These are phyloP conservation scores for Alsophila aescularia DNA, from an alignment of 2,888 invertebrate genomes.

Conservation along the genomic window DNA sequence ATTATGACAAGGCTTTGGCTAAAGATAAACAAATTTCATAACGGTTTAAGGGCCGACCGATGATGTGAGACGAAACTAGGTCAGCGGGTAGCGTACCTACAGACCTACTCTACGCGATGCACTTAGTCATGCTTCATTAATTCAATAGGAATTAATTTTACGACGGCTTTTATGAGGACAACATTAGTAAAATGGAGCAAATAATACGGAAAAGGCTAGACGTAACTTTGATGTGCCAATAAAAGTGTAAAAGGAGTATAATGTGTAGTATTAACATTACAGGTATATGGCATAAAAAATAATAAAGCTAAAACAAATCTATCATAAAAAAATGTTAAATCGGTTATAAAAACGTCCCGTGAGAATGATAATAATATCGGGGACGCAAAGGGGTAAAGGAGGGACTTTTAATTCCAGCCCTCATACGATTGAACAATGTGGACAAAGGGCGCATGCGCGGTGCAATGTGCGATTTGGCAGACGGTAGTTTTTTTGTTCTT, in stretches of 20 bases:
- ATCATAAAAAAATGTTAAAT: slow-evolving; percentile 15
- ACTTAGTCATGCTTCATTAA: slow-evolving; percentile 20
- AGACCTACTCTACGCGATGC: neutral
- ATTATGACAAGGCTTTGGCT: slow-evolving; percentile 22
- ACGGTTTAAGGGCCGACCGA: slow-evolving; percentile 35
- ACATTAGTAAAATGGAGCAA: slow-evolving; percentile 4
- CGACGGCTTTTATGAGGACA: slow-evolving; percentile 6
- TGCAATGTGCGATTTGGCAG: slow-evolving; percentile 57
- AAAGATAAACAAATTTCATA: slow-evolving; percentile 20
- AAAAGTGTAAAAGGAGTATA: neutral
- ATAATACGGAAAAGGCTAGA: slow-evolving; percentile 1
- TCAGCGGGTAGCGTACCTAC: slow-evolving; percentile 8
- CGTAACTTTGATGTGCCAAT: slow-evolving; percentile 2
- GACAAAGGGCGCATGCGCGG: slow-evolving; percentile 62
- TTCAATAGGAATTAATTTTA: slow-evolving; percentile 13
- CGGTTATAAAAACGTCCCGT: slow-evolving; percentile 42
- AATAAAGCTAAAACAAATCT: slow-evolving; percentile 5
- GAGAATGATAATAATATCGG: slow-evolving; percentile 56
- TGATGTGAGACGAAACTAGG: slow-evolving; percentile 27
- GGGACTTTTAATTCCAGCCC: slow-evolving; percentile 57
- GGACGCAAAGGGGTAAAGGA: slow-evolving; percentile 48
- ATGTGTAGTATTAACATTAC: neutral
- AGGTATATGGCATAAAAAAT: slow-evolving; percentile 2
- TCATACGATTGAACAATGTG: slow-evolving; percentile 52
- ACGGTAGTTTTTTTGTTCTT: slow-evolving; percentile 46